These are phyloP conservation scores for Chrysolina haemoptera DNA, from an alignment of 2,888 invertebrate genomes.

Conservation along the genomic window DNA sequence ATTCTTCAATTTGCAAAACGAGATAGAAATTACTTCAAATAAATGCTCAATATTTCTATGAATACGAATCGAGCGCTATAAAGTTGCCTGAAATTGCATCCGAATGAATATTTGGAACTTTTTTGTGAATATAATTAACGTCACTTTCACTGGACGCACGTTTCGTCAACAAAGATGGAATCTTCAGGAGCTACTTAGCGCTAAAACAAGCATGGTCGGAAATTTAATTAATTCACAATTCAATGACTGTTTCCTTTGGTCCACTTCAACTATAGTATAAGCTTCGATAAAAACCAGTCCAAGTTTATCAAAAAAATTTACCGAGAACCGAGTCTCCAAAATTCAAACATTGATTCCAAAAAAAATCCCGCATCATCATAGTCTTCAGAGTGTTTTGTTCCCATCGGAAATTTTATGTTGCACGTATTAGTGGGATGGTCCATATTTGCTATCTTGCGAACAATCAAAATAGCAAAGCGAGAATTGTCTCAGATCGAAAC, in stretches of 20 bases:
- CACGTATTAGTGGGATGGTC: constrained; percentile 45
- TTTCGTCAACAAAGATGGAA: no score
- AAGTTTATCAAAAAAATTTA: constrained; percentile 47
- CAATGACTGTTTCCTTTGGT: constrained; percentile 5
- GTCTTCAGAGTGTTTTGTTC: constrained; percentile 36
- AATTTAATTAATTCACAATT: constrained; percentile 14
- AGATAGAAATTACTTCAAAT: no score
- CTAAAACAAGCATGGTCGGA: no score
- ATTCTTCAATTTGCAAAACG: no score
- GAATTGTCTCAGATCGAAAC: not conserved
- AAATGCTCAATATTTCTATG: no score
- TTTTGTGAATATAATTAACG: no score
- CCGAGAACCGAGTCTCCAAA: constrained; percentile 42
- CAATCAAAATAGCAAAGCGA: constrained; percentile 16
- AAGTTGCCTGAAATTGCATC: no score
- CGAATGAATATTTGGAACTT: no score
- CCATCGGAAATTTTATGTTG: constrained; percentile 15
- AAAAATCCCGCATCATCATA: constrained; percentile 47
- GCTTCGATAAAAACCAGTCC: constrained; percentile 39
- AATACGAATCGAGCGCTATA: no score
- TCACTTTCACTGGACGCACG: no score
- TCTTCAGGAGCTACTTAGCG: no score
- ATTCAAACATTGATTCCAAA: constrained; percentile 42
- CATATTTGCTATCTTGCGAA: constrained; percentile 27
- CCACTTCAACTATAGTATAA: not conserved